phyloP scores from a whole-genome alignment of 1,140 invertebrate genomes.

The Neodiprion virginianus region DNA sequence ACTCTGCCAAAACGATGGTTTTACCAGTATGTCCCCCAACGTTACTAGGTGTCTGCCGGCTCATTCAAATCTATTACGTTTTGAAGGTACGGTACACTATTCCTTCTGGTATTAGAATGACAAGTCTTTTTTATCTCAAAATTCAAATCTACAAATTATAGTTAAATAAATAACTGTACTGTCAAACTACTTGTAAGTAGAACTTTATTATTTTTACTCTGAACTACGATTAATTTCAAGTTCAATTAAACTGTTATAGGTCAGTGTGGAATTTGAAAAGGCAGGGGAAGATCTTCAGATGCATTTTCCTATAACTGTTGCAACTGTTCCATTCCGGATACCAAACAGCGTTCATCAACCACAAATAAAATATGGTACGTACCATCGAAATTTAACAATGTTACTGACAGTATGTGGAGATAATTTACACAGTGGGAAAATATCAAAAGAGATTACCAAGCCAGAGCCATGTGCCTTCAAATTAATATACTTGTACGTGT shows the following conservation, averaged over 20 bases:
- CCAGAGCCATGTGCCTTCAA: no score
- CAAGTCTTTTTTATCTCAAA: background rate
- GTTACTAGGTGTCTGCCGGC: slow-evolving; percentile 74
- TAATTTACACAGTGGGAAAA: no score
- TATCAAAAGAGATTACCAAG: no score
- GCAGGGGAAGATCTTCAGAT: slow-evolving; percentile 78
- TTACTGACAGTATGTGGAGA: no score
- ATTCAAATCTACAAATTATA: slow-evolving; percentile 23
- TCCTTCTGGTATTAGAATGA: background rate
- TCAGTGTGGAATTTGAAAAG: slow-evolving; percentile 75
- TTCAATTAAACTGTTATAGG: slow-evolving; percentile 58
- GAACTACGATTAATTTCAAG: background rate
- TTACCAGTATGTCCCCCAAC: slow-evolving; percentile 84
- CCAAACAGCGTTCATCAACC: slow-evolving; percentile 73
- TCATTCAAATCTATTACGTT: slow-evolving; percentile 83
- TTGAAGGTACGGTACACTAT: slow-evolving; percentile 68
- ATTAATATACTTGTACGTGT: no score
- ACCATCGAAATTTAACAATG: slow-evolving; percentile 17
- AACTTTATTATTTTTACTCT: no score
- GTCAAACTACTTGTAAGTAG: background rate
- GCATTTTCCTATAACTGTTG: slow-evolving; percentile 83
- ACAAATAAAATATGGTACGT: slow-evolving; percentile 76
- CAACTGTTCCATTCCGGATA: slow-evolving; percentile 80
- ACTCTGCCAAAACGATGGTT: slow-evolving; percentile 72
- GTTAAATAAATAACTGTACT: slow-evolving; percentile 18